Evolutionary conservation across 2,113 vertebrate species (phyloP), one percentile per base, ranked within the genome.

Genomic region (Mesitornis unicolor): DNA sequence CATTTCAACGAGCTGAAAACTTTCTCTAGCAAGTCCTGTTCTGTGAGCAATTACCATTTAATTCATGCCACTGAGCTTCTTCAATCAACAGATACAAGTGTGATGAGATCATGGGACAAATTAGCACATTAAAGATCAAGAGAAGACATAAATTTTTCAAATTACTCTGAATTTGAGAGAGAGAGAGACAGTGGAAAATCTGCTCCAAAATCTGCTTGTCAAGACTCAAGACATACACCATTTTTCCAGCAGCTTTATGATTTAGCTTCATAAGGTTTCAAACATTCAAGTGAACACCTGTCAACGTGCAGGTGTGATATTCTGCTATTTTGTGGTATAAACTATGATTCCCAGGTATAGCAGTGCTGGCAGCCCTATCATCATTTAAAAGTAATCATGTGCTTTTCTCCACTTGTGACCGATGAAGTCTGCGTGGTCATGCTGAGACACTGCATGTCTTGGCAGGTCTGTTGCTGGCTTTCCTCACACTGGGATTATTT

Each of bases 41-140:
- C 88, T 60, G 64, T 38, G 67, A 94, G 84, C 73, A 90, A 89
- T 95, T 94, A 90, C 42, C 73, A 28, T 47, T 82, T 97, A 98
- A 96, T 98, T 98, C 94, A 80, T 94, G 90, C 25, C 67, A 71
- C 68, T 94, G 92, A 94, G 48, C 71, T 89, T 95, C 84, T 71
- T 96, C 91, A 67, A 87, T 97, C 95, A 96, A 93, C 89, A 96
- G 90, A 95, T 94, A 76, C 60, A 94, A 97, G 84, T 71, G 88
- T 74, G 89, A 91, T 96, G 95, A 98, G 87, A 94, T 96, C 90
- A 93, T 59, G 65, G 94, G 90, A 97, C 95, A 97, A 98, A 97
- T 95, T 86, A 96, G 70, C 94, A 80, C 94, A 96, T 96, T 97
- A 97, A 84, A 97, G 95, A 98, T 97, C 95, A 97, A 92, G 92